Conservation (phyloP, 2,797 vertebrate genomes). For the Xiphophorus birchmanni region DNA sequence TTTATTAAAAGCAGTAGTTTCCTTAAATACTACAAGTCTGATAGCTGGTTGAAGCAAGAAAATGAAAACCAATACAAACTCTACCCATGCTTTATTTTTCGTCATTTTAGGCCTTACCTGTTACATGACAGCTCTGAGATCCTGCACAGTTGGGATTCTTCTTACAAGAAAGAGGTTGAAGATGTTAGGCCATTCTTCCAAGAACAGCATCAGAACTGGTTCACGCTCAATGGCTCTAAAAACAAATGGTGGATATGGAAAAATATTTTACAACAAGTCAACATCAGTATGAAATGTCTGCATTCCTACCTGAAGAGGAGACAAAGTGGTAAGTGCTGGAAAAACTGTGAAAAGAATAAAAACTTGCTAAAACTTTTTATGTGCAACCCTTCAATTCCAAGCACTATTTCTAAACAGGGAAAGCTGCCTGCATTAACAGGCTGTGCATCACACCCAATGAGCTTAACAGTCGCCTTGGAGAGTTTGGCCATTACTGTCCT, state of each 20-base stretch:
- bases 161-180: conserved; percentile 81
- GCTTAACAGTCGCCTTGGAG: conserved; percentile 83
- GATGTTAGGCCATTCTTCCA: conserved; percentile 82
- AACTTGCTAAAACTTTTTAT: not conserved
- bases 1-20: not conserved
- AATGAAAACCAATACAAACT: not conserved
- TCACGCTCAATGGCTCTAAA: conserved; percentile 81
- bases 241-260: conserved; percentile 94
- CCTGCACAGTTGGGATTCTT: conserved; percentile 81
- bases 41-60: not conserved
- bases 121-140: conserved; percentile 86
- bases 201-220: conserved; percentile 89
- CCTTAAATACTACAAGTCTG: not conserved
- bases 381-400: not conserved
- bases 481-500: conserved; percentile 90
- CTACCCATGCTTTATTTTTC: conserved; percentile 5
- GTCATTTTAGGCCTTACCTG: conserved; percentile 73
- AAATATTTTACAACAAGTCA: conserved; percentile 79
- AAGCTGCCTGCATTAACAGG: conserved; percentile 87
- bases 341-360: not conserved
- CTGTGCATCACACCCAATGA: conserved; percentile 89
- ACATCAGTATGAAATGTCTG: conserved; percentile 80
- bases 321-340: conserved; percentile 79
- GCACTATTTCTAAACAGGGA: conserved; percentile 73
- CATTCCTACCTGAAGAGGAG: conserved; percentile 87